Percentiles rank a stretch among this genome's conserved stretches.
Conservation (phyloP, 23 tunicate species). For the Phallusia fumigata region DNA sequence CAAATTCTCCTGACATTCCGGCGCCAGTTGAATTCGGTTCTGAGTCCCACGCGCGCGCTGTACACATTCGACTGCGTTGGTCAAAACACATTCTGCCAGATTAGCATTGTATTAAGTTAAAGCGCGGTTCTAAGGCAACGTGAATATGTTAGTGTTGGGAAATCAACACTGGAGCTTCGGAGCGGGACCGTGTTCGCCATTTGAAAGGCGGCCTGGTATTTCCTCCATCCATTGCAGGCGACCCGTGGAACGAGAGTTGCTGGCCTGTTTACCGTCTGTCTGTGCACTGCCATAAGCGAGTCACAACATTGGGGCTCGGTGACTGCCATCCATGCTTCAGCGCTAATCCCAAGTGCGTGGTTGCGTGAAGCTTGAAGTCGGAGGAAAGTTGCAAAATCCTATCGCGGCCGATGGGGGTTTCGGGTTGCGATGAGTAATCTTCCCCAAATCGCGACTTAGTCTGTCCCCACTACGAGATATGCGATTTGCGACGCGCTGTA, state of each 20-base stretch:
- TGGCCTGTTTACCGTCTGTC: conserved; percentile 11
- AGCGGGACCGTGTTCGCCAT: neutral
- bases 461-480: neutral
- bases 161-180: neutral
- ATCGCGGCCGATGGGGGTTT: neutral
- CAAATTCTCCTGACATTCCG: neutral
- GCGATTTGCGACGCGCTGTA: neutral
- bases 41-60: neutral
- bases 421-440: neutral
- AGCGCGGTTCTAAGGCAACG: neutral
- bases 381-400: neutral
- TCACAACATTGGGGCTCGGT: neutral
- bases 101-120: neutral
- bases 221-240: neutral
- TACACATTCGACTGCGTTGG: neutral
- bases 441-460: neutral
- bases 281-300: conserved; percentile 5
- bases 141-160: neutral
- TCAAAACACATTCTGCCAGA: neutral
- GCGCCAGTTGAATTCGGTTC: neutral
- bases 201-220: neutral
- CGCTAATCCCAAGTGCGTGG: conserved; percentile 4
- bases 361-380: neutral
- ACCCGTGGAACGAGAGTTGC: neutral
- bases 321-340: neutral